Evolutionary conservation across 2,797 vertebrate species (phyloP), one percentile per base, ranked within the genome.

Genomic region (Sebastes variabilis): DNA sequence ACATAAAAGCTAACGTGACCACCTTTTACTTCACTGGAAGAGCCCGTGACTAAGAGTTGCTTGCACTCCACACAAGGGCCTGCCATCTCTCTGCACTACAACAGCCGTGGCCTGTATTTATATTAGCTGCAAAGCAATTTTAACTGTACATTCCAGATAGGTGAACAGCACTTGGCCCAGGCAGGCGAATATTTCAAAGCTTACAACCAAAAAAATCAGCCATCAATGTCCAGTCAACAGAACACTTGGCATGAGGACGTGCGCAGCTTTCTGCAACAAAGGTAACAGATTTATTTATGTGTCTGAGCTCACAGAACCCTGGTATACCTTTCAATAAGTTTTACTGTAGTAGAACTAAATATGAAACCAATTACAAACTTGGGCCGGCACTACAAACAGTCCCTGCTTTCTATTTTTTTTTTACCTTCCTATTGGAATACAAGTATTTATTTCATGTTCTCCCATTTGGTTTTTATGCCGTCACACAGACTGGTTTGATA

Each of bases 61-160:
- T 69, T 49, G 13, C 76, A 46, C 70, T 84, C 78, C 77, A 83
- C 87, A 81, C 79, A 24, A 86, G 77, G 83, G 73, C 74, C 91
- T 88, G 90, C 88, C 84, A 83, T 92, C 88, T 80, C 89, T 89
- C 84, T 16, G 38, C 88, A 72, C 76, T 72, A 30, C 79, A 89
- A 81, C 89, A 88, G 88, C 85, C 85, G 46, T 16, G 66, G 74
- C 81, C 83, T 89, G 86, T 92, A 91, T 95, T 95, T 94, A 94
- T 94, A 93, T 95, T 92, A 94, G 89, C 91, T 68, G 82, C 88
- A 88, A 81, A 94, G 84, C 91, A 88, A 87, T 88, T 94, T 95
- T 80, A 94, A 95, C 94, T 95, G 93, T 96, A 95, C 95, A 95
- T 96, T 96, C 95, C 95, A 88, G 81, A 83, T 89, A 94, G 92